A percentile compares a stretch with the other conserved stretches of the same genome.
Evolutionary conservation across 2,113 vertebrate species (phyloP).

Genomic region (Mystacornis crossleyi): DNA sequence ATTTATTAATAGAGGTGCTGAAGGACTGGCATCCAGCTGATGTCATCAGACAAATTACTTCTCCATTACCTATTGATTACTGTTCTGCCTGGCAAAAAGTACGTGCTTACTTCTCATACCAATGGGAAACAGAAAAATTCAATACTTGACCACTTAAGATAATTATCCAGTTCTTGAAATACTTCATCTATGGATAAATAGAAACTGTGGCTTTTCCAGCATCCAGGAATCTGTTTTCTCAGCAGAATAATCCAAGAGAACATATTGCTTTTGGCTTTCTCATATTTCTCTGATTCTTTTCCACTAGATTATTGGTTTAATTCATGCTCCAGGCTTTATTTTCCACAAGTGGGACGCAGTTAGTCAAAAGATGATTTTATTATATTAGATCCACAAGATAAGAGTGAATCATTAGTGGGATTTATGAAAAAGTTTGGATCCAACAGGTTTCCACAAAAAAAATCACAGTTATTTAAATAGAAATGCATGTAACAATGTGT

Average conservation of each 20-base stretch:
- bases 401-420: background rate
- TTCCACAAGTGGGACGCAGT: background rate
- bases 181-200: background rate
- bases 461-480: background rate
- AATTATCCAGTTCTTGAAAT: background rate
- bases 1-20: constrained; percentile 35
- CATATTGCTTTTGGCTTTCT: background rate
- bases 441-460: background rate
- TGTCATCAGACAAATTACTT: constrained; percentile 30
- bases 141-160: background rate
- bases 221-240: background rate
- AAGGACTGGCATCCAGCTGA: constrained; percentile 21
- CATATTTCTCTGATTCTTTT: background rate
- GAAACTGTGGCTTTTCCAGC: background rate
- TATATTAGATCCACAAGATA: background rate
- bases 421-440: background rate
- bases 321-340: background rate
- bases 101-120: background rate
- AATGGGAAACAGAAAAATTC: background rate
- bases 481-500: background rate
- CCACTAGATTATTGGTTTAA: background rate
- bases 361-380: background rate
- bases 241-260: background rate
- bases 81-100: background rate
- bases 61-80: constrained; percentile 47